phyloP scores from a whole-genome alignment of 2,797 vertebrate species.

The Galago senegalensis region DNA sequence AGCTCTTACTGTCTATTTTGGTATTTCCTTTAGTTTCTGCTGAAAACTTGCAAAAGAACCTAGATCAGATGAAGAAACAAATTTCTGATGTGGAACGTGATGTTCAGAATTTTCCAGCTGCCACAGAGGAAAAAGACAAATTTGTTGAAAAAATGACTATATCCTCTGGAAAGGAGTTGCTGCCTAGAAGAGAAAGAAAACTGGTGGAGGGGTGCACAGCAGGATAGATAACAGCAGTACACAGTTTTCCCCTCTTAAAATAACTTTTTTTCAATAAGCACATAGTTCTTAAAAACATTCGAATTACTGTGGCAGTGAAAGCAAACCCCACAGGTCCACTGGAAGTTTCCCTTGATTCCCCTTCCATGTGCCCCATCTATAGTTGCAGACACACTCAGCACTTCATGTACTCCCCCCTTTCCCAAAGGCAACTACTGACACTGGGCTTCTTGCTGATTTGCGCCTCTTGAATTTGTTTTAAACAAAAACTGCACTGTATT shows the following conservation, averaged over 20 bases:
- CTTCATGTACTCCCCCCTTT: background rate
- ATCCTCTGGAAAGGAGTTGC: constrained; percentile 88
- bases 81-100: constrained; percentile 91
- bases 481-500: background rate
- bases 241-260: background rate
- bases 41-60: constrained; percentile 93
- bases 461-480: constrained; percentile 36
- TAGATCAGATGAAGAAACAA: constrained; percentile 93
- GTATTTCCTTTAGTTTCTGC: constrained; percentile 90
- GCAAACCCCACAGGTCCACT: background rate
- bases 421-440: background rate
- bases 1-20: constrained; percentile 19
- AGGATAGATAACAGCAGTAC: background rate
- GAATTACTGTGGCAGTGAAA: background rate
- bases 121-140: constrained; percentile 92
- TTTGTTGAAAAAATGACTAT: constrained; percentile 93
- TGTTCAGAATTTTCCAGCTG: constrained; percentile 91
- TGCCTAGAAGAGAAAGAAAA: background rate
- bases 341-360: background rate
- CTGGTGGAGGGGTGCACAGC: too few relatives aligned
- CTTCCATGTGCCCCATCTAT: background rate
- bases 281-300: background rate
- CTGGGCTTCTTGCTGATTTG: constrained; percentile 38
- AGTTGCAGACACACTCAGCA: background rate
- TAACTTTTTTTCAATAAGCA: background rate